phyloP scores from a whole-genome alignment of 2,888 invertebrate genomes.

The Phalera bucephala region DNA sequence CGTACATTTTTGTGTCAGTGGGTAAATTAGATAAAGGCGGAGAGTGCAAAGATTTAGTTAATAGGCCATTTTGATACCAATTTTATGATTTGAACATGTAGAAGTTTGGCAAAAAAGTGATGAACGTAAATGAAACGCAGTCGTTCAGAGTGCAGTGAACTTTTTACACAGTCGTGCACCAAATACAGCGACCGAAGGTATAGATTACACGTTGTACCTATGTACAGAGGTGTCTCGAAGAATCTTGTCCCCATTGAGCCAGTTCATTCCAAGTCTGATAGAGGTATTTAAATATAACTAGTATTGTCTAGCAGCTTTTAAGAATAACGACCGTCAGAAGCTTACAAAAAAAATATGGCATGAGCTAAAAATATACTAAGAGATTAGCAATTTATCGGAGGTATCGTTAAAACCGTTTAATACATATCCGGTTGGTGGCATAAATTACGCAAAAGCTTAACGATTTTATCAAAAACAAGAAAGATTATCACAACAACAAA shows the following conservation, averaged over 20 bases:
- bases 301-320: background rate
- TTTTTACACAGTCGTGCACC: constrained; percentile 47
- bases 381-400: constrained; percentile 6
- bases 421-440: constrained; percentile 23
- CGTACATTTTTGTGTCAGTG: constrained; percentile 56
- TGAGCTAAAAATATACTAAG: background rate
- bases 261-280: background rate
- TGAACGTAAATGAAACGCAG: constrained; percentile 13
- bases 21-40: constrained; percentile 62
- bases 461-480: constrained; percentile 8
- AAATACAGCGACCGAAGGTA: constrained; percentile 53
- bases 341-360: no score
- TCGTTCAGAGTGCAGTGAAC: constrained; percentile 58
- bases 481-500: constrained; percentile 28
- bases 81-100: background rate
- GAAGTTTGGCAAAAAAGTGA: constrained; percentile 11
- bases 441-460: constrained; percentile 16
- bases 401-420: constrained; percentile 18
- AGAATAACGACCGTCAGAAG: no score
- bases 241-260: background rate
- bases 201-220: constrained; percentile 8
- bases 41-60: constrained; percentile 36
- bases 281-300: background rate
- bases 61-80: constrained; percentile 23
- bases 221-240: background rate